Percentiles rank a stretch among this genome's conserved stretches.
These are phyloP conservation scores for Pelosia muscerda DNA, from an alignment of 2,888 invertebrate species.

Conservation along the genomic window DNA sequence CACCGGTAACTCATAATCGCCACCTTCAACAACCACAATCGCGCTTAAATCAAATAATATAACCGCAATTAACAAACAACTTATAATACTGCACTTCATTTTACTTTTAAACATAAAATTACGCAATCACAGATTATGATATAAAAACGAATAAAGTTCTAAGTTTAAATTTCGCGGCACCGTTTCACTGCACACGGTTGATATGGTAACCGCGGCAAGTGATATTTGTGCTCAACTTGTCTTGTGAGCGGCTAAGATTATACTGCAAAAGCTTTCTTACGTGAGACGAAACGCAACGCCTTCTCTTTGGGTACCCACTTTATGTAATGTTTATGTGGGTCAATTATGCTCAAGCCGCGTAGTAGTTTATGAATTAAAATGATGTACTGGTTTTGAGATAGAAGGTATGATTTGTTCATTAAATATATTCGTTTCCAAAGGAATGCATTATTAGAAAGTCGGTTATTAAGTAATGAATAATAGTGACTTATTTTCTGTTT, in stretches of 20 bases:
- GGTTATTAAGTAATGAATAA: too few species aligned
- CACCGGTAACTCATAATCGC: constrained; percentile 88
- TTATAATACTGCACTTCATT: constrained; percentile 38
- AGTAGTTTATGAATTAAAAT: constrained; percentile 17
- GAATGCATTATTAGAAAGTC: too few species aligned
- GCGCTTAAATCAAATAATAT: constrained; percentile 31
- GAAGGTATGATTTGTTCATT: neutral
- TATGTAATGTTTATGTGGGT: constrained; percentile 53
- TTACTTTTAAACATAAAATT: constrained; percentile 7
- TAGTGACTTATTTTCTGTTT: too few species aligned
- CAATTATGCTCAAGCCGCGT: constrained; percentile 33
- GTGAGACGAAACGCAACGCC: constrained; percentile 48
- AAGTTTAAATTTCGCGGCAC: constrained; percentile 38
- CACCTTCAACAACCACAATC: constrained; percentile 33
- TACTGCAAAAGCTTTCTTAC: constrained; percentile 50
- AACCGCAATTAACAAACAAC: constrained; percentile 22
- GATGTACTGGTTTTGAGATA: constrained; percentile 12
- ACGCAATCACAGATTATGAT: constrained; percentile 23
- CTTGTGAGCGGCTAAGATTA: constrained; percentile 49
- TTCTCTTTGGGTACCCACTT: constrained; percentile 43
- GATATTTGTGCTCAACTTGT: constrained; percentile 40
- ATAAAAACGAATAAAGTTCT: constrained; percentile 12
- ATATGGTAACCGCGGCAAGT: constrained; percentile 41
- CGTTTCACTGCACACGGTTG: constrained; percentile 32
- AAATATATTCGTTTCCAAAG: neutral